Evolutionary conservation across 2,797 vertebrate species (phyloP), one percentile per base, ranked within the genome.

Genomic region (Chromis chromis): DNA sequence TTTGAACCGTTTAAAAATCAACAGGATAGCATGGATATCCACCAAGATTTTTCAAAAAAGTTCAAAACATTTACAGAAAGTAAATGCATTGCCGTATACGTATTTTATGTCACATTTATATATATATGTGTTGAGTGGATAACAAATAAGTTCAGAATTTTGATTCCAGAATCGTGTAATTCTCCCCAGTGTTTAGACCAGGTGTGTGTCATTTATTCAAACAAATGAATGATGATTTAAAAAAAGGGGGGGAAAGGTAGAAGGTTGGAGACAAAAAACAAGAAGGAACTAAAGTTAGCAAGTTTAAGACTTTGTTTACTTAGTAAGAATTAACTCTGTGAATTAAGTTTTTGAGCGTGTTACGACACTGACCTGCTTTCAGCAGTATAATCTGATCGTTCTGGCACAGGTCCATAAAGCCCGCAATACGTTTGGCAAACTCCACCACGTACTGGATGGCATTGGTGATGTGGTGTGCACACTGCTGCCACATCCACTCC

Each of bases 351-450:
- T 39, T 62, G 49, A 7, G 14, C 31, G n/a, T 66, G 60, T 55
- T 19, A 33, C 8, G 74, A 70, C 85, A 91, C 94, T 96, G 91
- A 97, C 96, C 96, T 90, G 96, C 96, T 96, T 98, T 98, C 78
- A 98, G 96, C 52, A 97, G 91, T 81, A 97, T 96, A 80, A 98
- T 98, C 90, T 98, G 97, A 89, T 98, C 97, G 0, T 98, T 98
- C 94, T 98, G 97, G 90, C 96, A 97, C 55, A 97, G 94, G 81
- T 98, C 97, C 97, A 98, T 96, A 89, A 98, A 98, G 85, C 97
- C 97, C 4, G 94, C 92, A 25, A 96, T 95, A 56, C 96, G 96
- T 89, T 98, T 97, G 89, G 97, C 97, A 1, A 98, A 98, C 91
- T 98, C 96, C 92, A 97, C 97, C 72, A 98, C 96, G 4, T 97